phyloP scores from a whole-genome alignment of 2,888 invertebrate species.

The Zele albiditarsus region DNA sequence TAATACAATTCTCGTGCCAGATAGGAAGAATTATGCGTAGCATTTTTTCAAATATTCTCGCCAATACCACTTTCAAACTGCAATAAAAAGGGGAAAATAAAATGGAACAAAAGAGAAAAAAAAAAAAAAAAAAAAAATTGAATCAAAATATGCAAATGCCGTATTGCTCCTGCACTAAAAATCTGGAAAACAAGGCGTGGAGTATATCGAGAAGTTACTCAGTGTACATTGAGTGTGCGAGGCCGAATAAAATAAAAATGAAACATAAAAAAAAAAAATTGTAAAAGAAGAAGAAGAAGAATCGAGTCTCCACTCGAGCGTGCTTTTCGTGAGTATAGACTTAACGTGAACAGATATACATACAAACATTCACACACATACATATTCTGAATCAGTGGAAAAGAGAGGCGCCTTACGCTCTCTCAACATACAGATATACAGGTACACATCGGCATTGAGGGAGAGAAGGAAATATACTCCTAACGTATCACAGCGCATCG shows the following conservation, averaged over 20 bases:
- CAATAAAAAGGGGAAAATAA: no score
- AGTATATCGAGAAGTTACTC: slow-evolving; percentile 12
- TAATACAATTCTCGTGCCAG: no score
- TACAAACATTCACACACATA: neutral
- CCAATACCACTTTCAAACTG: no score
- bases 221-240: neutral
- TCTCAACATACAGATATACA: neutral
- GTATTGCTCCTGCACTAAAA: neutral
- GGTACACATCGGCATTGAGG: neutral
- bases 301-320: slow-evolving; percentile 24
- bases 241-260: slow-evolving; percentile 12
- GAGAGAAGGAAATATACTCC: slow-evolving; percentile 24
- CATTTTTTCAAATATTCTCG: no score
- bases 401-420: slow-evolving; percentile 36
- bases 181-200: slow-evolving; percentile 30
- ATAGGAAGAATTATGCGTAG: no score
- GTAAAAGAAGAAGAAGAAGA: slow-evolving; percentile 9
- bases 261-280: slow-evolving; percentile 10
- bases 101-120: no score
- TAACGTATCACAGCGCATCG: slow-evolving; percentile 36
- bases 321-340: slow-evolving; percentile 13
- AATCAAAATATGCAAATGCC: neutral
- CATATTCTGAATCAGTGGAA: slow-evolving; percentile 15
- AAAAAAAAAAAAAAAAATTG: neutral
- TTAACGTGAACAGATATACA: neutral